These are phyloP conservation scores for Polymixis lichenea DNA, from an alignment of 2,888 invertebrate species.

Conservation along the genomic window DNA sequence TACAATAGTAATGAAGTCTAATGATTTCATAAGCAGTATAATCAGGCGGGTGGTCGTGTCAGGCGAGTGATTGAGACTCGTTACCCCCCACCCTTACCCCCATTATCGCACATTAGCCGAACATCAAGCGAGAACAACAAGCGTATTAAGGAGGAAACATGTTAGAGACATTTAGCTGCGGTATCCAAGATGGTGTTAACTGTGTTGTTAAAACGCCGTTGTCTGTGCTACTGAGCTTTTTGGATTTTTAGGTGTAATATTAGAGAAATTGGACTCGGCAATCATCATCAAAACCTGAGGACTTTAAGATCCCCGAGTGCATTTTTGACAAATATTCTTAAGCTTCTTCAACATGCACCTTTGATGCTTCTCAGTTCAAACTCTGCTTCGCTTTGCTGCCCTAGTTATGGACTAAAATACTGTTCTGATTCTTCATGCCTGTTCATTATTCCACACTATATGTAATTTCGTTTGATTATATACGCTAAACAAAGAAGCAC, in stretches of 20 bases:
- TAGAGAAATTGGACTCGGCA: neutral
- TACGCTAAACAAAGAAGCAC: slow-evolving; percentile 11
- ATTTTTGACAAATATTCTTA: neutral
- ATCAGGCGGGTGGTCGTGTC: slow-evolving; percentile 52
- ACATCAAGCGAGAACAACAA: slow-evolving; percentile 74
- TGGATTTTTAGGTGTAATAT: neutral
- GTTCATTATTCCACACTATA: neutral
- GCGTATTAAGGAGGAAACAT: slow-evolving; percentile 59
- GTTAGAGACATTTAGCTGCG: slow-evolving; percentile 30
- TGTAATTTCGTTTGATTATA: neutral
- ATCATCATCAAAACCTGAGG: neutral
- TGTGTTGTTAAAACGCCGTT: neutral
- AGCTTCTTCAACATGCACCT: neutral
- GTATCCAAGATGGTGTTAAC: slow-evolving; percentile 13
- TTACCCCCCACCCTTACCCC: slow-evolving; percentile 65
- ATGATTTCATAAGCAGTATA: slow-evolving; percentile 57
- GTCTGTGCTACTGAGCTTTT: neutral
- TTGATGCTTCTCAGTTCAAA: neutral
- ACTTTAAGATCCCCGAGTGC: neutral
- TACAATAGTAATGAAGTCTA: slow-evolving; percentile 48
- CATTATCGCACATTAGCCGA: slow-evolving; percentile 75
- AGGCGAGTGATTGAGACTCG: slow-evolving; percentile 63
- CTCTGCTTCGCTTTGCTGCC: too few species aligned
- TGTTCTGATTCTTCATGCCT: neutral
- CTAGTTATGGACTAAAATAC: neutral